phyloP scores from a whole-genome alignment of 2,113 vertebrate species.

The Megalops atlanticus region DNA sequence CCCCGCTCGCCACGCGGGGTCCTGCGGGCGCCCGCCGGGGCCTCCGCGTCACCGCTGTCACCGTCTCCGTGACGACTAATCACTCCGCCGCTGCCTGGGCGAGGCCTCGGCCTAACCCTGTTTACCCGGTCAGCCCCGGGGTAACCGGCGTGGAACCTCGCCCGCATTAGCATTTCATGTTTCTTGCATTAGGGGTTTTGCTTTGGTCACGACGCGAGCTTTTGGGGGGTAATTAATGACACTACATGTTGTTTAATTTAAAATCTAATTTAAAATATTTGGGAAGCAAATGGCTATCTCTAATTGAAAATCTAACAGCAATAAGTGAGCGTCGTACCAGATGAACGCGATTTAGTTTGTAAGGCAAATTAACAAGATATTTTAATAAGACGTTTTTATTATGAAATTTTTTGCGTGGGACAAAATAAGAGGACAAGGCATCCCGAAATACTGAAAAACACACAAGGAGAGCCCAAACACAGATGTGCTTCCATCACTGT shows the following conservation, averaged over 20 bases:
- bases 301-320: slow-evolving; percentile 71
- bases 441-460: neutral
- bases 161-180: slow-evolving; percentile 19
- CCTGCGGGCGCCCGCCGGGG: slow-evolving; percentile 11
- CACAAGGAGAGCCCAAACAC: neutral
- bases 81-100: slow-evolving; percentile 35
- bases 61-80: slow-evolving; percentile 38
- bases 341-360: slow-evolving; percentile 57
- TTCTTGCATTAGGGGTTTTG: slow-evolving; percentile 37
- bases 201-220: slow-evolving; percentile 57
- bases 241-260: slow-evolving; percentile 70
- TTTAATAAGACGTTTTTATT: neutral
- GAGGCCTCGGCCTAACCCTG: slow-evolving; percentile 3
- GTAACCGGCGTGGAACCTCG: too few relatives aligned
- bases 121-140: slow-evolving; percentile 24
- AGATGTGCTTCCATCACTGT: neutral
- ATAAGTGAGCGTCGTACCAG: slow-evolving; percentile 48
- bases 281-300: slow-evolving; percentile 61
- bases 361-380: slow-evolving; percentile 46
- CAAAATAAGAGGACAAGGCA: neutral
- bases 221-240: slow-evolving; percentile 66
- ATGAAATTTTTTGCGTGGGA: neutral
- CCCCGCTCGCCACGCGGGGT: neutral
- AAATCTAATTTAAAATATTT: slow-evolving; percentile 69
- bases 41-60: slow-evolving; percentile 32